A percentile compares a stretch with the other conserved stretches of the same genome.
Evolutionary conservation across 2,888 invertebrate genomes (phyloP).

Genomic region (Campopleginae sp.): DNA sequence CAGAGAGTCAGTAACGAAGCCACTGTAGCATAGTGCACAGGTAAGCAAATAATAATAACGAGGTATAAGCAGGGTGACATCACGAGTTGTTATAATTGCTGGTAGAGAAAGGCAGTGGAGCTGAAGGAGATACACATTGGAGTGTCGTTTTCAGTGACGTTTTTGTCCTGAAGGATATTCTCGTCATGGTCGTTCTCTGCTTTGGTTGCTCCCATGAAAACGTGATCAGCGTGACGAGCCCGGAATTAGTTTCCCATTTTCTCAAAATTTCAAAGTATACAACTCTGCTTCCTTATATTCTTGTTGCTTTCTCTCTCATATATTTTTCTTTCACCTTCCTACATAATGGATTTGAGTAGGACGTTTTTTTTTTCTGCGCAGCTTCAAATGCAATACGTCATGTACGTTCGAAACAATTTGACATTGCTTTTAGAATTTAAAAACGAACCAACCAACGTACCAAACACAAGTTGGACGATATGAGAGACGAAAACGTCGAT

Average conservation of each 20-base stretch:
- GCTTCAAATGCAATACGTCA: constrained; percentile 24
- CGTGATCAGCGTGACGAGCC: constrained; percentile 56
- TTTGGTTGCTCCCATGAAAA: constrained; percentile 34
- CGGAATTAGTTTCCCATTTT: constrained; percentile 64
- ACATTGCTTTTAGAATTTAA: constrained; percentile 55
- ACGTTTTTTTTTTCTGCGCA: background rate
- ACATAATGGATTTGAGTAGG: constrained; percentile 31
- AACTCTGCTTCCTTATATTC: constrained; percentile 25
- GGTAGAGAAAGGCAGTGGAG: constrained; percentile 49
- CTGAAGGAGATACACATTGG: constrained; percentile 26
- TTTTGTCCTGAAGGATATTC: constrained; percentile 11
- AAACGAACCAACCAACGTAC: constrained; percentile 26
- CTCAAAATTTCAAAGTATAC: constrained; percentile 51
- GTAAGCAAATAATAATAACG: constrained; percentile 68
- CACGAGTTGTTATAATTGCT: constrained; percentile 55
- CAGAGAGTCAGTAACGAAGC: constrained; percentile 55
- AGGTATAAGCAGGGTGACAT: constrained; percentile 38
- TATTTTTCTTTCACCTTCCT: constrained; percentile 16
- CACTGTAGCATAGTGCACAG: constrained; percentile 59
- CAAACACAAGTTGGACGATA: constrained; percentile 25
- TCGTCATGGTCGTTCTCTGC: constrained; percentile 20
- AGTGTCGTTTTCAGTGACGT: constrained; percentile 31
- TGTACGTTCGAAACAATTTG: constrained; percentile 30
- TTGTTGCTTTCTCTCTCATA: background rate
- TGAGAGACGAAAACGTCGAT: constrained; percentile 41